Percentiles rank a stretch among this genome's conserved stretches.
Conservation (phyloP, 2,888 invertebrate genomes). For the Protodeltote pygarga region DNA sequence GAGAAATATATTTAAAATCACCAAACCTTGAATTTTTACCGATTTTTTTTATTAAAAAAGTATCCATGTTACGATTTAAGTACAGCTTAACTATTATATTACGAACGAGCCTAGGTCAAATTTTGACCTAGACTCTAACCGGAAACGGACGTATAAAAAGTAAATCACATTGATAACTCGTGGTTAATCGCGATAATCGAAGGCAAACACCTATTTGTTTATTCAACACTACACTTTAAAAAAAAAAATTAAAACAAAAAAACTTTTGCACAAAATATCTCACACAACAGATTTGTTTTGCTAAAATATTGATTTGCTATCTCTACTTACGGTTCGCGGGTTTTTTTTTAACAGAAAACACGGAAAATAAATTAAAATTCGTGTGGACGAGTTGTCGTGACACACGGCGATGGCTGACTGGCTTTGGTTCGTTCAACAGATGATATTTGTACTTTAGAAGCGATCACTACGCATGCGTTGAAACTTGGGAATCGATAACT, state of each 20-base stretch:
- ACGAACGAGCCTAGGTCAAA: constrained; percentile 41
- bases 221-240: constrained; percentile 33
- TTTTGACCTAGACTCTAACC: constrained; percentile 40
- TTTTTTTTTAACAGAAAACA: constrained; percentile 54
- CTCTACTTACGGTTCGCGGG: constrained; percentile 52
- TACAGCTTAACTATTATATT: constrained; percentile 8
- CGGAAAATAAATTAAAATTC: constrained; percentile 61
- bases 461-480: constrained; percentile 71
- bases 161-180: constrained; percentile 48
- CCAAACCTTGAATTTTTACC: constrained; percentile 22
- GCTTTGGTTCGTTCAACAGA: constrained; percentile 69
- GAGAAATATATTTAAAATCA: constrained; percentile 7
- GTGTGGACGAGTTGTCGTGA: constrained; percentile 63
- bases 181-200: constrained; percentile 30
- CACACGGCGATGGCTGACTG: constrained; percentile 78
- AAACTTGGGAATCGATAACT: constrained; percentile 72
- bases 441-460: constrained; percentile 72
- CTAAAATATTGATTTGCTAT: constrained; percentile 8
- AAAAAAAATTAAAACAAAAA: constrained; percentile 12
- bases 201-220: constrained; percentile 46
- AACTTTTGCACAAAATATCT: constrained; percentile 21
- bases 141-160: constrained; percentile 45
- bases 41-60: constrained; percentile 14
- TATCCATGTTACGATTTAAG: constrained; percentile 2
- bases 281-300: constrained; percentile 37